Base-by-base conservation (phyloP, 2,113 vertebrate species). In the Tautogolabrus adspersus region DNA sequence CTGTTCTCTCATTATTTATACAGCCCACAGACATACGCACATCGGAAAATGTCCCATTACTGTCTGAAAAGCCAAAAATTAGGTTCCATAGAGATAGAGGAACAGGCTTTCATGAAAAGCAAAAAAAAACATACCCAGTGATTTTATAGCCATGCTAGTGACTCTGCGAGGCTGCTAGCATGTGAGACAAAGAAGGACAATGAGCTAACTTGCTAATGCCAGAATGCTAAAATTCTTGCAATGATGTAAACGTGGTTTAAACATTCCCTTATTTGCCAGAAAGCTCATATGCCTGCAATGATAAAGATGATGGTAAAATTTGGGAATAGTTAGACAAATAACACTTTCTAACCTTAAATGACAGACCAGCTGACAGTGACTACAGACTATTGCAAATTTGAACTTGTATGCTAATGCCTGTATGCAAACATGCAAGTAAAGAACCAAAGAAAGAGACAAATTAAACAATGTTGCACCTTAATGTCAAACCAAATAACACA, bases 31-130 rank as follows among this genome's bases (percentile, higher is more conserved):
- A 55, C 26, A 23, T 56, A 69, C 5, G 64, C 56, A 67, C 64
- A 30, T 67, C 63, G 10, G 34, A 26, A 52, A 66, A 76, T 66
- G 21, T 66, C 55, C 55, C 55, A 52, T 46, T 47, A 46, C 37
- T 34, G 30, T 34, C 30, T 55, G 18, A 68, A 62, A 55, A 44
- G 15, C 54, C 37, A 59, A 54, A 47, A 44, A 44, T 44, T 37
- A 9, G 8, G 56, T 38, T 55, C 3, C 21, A 73, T 18, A 67
- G 38, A 60, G 44, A 60, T 19, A 60, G 13, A 72, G 6, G 12
- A 19, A 56, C 11, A 47, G 49, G 12, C 9, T 73, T 56, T 34
- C 40, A 64, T 63, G 11, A 56, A 23, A 8, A 70, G 19, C 44
- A n/a, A 18, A 47, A 47, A 34, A 13, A 21, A 16, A 37, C 23